These are phyloP conservation scores for Trichoplusia ni DNA, from an alignment of 1,140 invertebrate genomes.

Conservation along the genomic window DNA sequence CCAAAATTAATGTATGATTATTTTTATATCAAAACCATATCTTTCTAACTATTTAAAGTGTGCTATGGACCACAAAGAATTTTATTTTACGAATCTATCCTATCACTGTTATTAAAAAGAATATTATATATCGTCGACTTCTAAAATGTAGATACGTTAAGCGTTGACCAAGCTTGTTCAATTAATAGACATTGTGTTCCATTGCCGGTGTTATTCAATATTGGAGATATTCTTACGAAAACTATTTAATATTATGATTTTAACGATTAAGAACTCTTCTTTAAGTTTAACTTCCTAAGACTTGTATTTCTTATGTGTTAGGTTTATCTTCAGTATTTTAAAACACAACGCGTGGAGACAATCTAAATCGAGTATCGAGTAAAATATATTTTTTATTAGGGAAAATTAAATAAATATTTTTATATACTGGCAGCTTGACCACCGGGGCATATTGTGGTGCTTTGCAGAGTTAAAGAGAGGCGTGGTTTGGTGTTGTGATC, in stretches of 20 bases:
- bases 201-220: background rate
- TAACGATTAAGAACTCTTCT: constrained; percentile 20
- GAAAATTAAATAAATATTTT: constrained; percentile 55
- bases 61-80: constrained; percentile 40
- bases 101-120: constrained; percentile 20
- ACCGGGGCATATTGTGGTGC: constrained; percentile 71
- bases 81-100: constrained; percentile 39
- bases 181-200: constrained; percentile 15
- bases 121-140: constrained; percentile 16
- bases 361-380: constrained; percentile 17
- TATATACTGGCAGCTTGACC: constrained; percentile 62
- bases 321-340: constrained; percentile 1
- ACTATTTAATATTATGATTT: constrained; percentile 17
- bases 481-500: constrained; percentile 55
- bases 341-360: background rate
- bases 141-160: constrained; percentile 14
- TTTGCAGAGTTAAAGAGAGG: constrained; percentile 54
- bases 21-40: constrained; percentile 33
- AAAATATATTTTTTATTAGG: constrained; percentile 49
- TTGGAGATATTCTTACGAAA: constrained; percentile 9
- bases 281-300: constrained; percentile 10
- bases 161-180: constrained; percentile 34
- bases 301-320: constrained; percentile 7
- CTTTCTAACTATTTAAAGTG: constrained; percentile 21
- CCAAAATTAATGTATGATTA: constrained; percentile 23